Evolutionary conservation across 1,140 invertebrate species (phyloP).

Genomic region (Danaus plexippus): DNA sequence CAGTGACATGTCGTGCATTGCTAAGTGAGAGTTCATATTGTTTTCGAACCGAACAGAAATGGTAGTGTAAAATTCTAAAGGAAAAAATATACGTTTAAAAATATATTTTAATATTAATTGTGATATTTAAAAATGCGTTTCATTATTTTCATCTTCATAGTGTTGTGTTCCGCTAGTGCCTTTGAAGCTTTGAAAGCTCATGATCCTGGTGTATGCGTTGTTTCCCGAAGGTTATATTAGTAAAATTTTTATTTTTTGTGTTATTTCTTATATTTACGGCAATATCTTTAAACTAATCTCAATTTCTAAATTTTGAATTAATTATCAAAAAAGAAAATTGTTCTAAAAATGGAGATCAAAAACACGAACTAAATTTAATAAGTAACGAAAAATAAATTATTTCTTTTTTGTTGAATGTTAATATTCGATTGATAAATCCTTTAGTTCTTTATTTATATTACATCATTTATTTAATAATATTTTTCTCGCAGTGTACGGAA

Average conservation of each 20-base stretch:
- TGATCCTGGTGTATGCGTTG: slow-evolving; percentile 36
- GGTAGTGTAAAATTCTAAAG: background rate
- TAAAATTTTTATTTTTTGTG: background rate
- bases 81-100: background rate
- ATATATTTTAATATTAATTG: slow-evolving; percentile 4
- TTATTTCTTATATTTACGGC: background rate
- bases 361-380: too few relatives aligned
- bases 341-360: too few relatives aligned
- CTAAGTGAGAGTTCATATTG: slow-evolving; percentile 6
- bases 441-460: too few relatives aligned
- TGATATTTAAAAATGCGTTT: slow-evolving; percentile 14
- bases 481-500: slow-evolving; percentile 24
- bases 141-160: slow-evolving; percentile 16
- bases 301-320: too few relatives aligned
- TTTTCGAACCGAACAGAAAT: slow-evolving; percentile 5
- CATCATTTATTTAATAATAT: too few relatives aligned
- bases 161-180: slow-evolving; percentile 16
- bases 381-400: too few relatives aligned
- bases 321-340: too few relatives aligned
- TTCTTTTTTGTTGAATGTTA: too few relatives aligned
- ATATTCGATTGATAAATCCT: too few relatives aligned
- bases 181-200: slow-evolving; percentile 22
- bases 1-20: slow-evolving; percentile 2
- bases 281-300: too few relatives aligned
- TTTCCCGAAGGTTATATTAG: slow-evolving; percentile 26